These are phyloP conservation scores for Diorhabda carinulata DNA, from an alignment of 1,140 invertebrate genomes.

Conservation along the genomic window DNA sequence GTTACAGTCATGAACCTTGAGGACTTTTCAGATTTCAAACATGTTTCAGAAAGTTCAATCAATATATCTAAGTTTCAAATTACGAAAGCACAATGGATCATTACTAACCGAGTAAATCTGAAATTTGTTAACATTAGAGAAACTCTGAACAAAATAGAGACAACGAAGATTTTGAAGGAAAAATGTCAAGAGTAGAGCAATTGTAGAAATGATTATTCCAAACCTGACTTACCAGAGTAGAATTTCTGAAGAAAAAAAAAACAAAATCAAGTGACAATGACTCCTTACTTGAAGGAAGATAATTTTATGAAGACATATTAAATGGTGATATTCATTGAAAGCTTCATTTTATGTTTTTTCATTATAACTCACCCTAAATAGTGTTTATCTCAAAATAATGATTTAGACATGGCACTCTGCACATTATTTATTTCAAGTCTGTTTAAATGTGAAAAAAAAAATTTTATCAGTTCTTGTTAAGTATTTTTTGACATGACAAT, in stretches of 20 bases:
- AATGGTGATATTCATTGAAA: too few species aligned
- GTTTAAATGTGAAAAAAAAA: too few species aligned
- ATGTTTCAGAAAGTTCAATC: not conserved
- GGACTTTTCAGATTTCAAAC: not conserved
- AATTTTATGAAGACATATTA: too few species aligned
- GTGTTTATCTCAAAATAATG: too few species aligned
- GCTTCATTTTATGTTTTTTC: too few species aligned
- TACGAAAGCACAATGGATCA: not conserved
- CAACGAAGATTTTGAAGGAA: not conserved
- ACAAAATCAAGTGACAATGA: not conserved
- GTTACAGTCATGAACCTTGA: not conserved
- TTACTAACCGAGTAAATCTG: not conserved
- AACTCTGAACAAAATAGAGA: not conserved
- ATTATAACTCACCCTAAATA: too few species aligned
- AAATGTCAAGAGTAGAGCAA: not conserved
- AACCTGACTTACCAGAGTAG: not conserved
- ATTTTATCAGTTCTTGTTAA: too few species aligned
- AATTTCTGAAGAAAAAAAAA: slow-evolving; percentile 2
- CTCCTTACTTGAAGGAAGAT: too few species aligned
- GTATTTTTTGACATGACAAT: too few species aligned
- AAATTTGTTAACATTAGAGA: not conserved
- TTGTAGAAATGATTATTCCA: not conserved
- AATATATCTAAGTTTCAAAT: not conserved
- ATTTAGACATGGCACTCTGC: too few species aligned
- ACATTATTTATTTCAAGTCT: too few species aligned